These are phyloP conservation scores for Dicyrtoma fusca DNA, from an alignment of 2,888 invertebrate species.

Conservation along the genomic window DNA sequence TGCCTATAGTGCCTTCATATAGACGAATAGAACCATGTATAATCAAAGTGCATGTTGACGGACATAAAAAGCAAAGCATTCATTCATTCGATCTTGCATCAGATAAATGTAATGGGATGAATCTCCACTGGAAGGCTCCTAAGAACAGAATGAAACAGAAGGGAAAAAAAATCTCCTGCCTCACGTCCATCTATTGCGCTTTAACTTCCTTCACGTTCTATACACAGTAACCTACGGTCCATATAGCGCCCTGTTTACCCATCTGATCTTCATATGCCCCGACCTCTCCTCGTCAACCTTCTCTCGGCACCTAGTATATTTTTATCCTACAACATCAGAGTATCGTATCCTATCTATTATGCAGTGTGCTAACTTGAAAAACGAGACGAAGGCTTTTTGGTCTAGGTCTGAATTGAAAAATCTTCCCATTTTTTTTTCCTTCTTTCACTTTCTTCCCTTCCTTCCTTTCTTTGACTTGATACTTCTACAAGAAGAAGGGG, in stretches of 20 bases:
- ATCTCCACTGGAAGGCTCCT: neutral
- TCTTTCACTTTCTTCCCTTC: constrained; percentile 13
- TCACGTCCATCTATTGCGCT: neutral
- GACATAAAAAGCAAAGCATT: neutral
- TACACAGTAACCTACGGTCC: too few relatives aligned
- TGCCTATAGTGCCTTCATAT: too few relatives aligned
- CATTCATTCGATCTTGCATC: constrained; percentile 24
- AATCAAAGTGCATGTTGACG: constrained; percentile 17
- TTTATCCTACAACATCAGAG: too few relatives aligned
- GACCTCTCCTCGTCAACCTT: too few relatives aligned
- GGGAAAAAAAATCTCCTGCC: too few relatives aligned
- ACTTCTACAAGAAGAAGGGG: too few relatives aligned
- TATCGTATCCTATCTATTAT: too few relatives aligned
- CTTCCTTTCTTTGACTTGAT: constrained; percentile 14
- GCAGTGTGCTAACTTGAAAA: constrained; percentile 1
- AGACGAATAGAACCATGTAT: constrained; percentile 15
- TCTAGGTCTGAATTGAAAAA: constrained; percentile 12
- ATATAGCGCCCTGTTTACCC: too few relatives aligned
- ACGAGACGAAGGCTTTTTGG: constrained; percentile 2
- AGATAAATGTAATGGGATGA: constrained; percentile 22
- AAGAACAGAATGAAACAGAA: neutral
- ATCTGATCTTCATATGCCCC: too few relatives aligned
- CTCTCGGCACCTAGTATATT: too few relatives aligned
- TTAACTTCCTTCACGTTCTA: neutral
- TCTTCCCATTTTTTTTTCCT: constrained; percentile 19